Evolutionary conservation across 1,140 invertebrate genomes (phyloP), one percentile per base, ranked within the genome.

Genomic region (Cyphomyrmex costatus): DNA sequence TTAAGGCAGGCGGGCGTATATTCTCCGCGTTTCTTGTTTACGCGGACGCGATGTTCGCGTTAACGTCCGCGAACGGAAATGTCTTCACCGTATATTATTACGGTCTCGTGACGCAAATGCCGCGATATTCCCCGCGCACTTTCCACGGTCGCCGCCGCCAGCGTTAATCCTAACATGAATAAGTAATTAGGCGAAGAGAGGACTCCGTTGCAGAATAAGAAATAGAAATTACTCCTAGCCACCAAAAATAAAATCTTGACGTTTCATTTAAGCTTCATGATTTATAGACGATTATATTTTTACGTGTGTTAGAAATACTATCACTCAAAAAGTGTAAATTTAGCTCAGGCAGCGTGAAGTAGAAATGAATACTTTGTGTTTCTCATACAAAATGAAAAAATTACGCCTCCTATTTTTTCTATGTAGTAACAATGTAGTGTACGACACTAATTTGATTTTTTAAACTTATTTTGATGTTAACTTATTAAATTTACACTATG

Each of bases 1-100:
- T 89, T 83, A 74, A 60, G 53, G 27, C 68, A 71, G 79, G 16
- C 79, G 70, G 71, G 27, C 60, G 51, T 63, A n/a, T 33, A 60
- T 86, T 68, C 51, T 24, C 49, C 49, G n/a, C 58, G 60, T 58
- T 58, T 73, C 73, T 71, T 78, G 53, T 42, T 77, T 70, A 71
- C 80, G 58, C 51, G 24, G 68, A 30, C 36, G 66, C 65, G 79
- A 85, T 66, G 61, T 84, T 87, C 58, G 49, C 86, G 63, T 87
- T 88, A 73, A 76, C 79, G 61, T 68, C 60, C 46, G 16, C 68
- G 70, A 61, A 85, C n/a, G 80, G 30, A 56, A 88, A 78, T 42
- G 73, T 46, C 68, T 84, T 27, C 24, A 27, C 74, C 60, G 84
- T 80, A 49, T 80, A 89, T 88, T 86, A 89, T 88, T 88, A 88